A percentile compares a stretch with the other conserved stretches of the same genome.
phyloP scores from a whole-genome alignment of 2,797 vertebrate genomes.

The Rhynchonycteris naso region DNA sequence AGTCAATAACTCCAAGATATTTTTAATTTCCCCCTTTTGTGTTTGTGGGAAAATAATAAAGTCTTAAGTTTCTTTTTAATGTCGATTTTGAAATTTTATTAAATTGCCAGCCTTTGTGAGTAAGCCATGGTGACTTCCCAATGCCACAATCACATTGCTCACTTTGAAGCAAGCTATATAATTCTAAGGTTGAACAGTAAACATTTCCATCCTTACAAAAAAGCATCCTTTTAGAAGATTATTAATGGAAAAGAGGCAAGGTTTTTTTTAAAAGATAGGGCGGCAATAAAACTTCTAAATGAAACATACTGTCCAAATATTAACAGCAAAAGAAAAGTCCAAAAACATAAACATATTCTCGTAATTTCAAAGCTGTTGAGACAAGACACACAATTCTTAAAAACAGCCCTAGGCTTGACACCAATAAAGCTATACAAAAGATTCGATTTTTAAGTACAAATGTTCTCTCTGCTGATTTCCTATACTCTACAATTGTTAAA shows the following conservation, averaged over 20 bases:
- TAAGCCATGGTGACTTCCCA: neutral
- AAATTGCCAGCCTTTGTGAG: slow-evolving; percentile 12
- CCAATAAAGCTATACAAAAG: neutral
- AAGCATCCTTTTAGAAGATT: slow-evolving; percentile 78
- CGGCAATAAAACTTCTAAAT: slow-evolving; percentile 47
- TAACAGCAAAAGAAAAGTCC: neutral
- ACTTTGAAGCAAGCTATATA: slow-evolving; percentile 78
- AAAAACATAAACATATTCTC: neutral
- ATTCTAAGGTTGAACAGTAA: slow-evolving; percentile 81
- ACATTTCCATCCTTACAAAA: slow-evolving; percentile 76
- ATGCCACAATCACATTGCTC: neutral
- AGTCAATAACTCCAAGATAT: neutral
- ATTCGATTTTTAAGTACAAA: neutral
- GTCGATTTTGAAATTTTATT: slow-evolving; percentile 53
- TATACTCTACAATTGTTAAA: neutral
- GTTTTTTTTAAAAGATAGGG: slow-evolving; percentile 80
- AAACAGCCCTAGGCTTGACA: neutral
- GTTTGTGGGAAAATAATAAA: slow-evolving; percentile 34
- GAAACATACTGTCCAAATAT: slow-evolving; percentile 47
- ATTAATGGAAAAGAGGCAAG: slow-evolving; percentile 77
- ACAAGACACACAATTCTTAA: slow-evolving; percentile 16
- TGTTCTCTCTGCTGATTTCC: neutral
- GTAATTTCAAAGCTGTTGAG: slow-evolving; percentile 37
- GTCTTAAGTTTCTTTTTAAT: neutral
- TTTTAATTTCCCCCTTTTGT: slow-evolving; percentile 22